Base-by-base conservation (phyloP, 2,888 invertebrate species). In the Drosophila macrospina region DNA sequence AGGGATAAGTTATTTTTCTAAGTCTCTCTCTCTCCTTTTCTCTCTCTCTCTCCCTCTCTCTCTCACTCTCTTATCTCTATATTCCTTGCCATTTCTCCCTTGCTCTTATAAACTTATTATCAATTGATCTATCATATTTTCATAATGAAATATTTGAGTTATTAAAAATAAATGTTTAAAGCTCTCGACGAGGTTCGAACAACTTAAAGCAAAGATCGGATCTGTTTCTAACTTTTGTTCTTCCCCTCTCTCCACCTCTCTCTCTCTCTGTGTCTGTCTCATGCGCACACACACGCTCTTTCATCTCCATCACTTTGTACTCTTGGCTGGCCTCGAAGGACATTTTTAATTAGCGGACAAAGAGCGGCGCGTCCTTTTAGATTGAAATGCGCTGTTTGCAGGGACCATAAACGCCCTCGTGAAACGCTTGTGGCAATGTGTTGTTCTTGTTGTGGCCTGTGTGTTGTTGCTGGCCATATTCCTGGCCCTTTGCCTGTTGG, bases 321-420 rank as follows among this genome's bases (percentile, higher is more conserved):
- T 37, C 16, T 45, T 6, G 4, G 16, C 57, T 39, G 57, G 34
- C 50, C 50, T 59, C 65, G 78, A 81, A 83, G 81, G 86, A 81
- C 86, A 86, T 68, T 81, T 81, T 86, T 86, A 86, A 86, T 83
- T 80, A 83, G 84, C 74, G 84, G 54, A 77, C 60, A 67, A 64
- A 77, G 76, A 73, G 84, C 69, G 69, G 74, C 75, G 63, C 64
- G 75, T 62, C 68, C 64, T 55, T 83, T 78, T 71, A 63, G 81
- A 83, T 70, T 86, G 69, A 81, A 81, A 78, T 78, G 76, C 72
- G 60, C 66, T 57, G 51, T 72, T 72, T 39, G 47, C 55, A 52
- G 62, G 63, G 76, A 32, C 60, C 67, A 74, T 65, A 70, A 69
- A 82, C 69, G 73, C 81, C 78, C 78, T 80, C 75, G 54, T 69